Conservation (phyloP, 1,140 invertebrate species). For the Gonioctena quinquepunctata region DNA sequence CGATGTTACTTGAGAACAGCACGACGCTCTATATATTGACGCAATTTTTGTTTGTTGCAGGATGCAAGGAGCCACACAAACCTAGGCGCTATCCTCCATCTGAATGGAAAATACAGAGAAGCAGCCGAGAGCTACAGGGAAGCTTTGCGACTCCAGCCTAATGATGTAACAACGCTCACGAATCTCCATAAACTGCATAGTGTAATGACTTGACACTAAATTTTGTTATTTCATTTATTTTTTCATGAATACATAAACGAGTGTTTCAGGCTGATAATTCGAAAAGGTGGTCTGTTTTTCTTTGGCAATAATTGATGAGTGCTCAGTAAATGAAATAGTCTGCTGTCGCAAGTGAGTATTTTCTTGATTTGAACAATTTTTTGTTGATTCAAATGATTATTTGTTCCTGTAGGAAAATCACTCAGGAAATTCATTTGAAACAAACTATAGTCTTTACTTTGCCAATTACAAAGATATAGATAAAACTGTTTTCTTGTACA, state of each 20-base stretch:
- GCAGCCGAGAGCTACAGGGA: conserved; percentile 82
- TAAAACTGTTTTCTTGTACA: too few species aligned
- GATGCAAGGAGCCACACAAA: conserved; percentile 90
- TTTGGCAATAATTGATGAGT: conserved; percentile 2
- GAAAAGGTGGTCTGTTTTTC: conserved; percentile 11
- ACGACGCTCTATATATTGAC: too few species aligned
- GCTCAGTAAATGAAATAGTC: too few species aligned
- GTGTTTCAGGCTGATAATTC: conserved; percentile 5
- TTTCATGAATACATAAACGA: conserved; percentile 7
- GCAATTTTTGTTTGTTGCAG: conserved; percentile 62
- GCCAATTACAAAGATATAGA: too few species aligned
- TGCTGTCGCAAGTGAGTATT: too few species aligned
- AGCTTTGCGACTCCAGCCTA: conserved; percentile 81
- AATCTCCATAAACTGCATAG: conserved; percentile 82
- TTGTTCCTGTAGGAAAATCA: too few species aligned
- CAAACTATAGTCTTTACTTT: too few species aligned
- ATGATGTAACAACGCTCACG: conserved; percentile 82
- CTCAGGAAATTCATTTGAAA: too few species aligned
- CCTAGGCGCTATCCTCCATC: conserved; percentile 88
- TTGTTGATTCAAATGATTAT: too few species aligned
- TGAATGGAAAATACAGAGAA: conserved; percentile 86
- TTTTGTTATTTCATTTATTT: not conserved
- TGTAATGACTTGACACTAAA: conserved; percentile 59
- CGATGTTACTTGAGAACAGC: too few species aligned
- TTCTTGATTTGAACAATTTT: too few species aligned